These are phyloP conservation scores for Dexiosoma caninum DNA, from an alignment of 2,888 invertebrate genomes.

Conservation along the genomic window DNA sequence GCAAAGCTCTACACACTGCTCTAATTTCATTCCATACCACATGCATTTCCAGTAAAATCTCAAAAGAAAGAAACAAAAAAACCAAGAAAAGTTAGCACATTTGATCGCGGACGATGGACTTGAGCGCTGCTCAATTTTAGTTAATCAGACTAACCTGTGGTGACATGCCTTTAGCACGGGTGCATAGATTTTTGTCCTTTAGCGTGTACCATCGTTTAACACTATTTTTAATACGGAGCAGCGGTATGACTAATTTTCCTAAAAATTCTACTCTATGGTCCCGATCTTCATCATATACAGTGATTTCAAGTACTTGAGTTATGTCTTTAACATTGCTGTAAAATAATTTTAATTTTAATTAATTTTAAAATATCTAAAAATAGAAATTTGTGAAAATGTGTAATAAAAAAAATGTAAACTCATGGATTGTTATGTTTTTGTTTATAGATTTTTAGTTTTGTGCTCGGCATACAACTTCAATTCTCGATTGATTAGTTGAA, in stretches of 20 bases:
- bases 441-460: no score
- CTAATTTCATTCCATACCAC: slow-evolving; percentile 94
- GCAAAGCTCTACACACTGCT: slow-evolving; percentile 94
- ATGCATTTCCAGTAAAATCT: slow-evolving; percentile 92
- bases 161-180: slow-evolving; percentile 93
- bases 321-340: slow-evolving; percentile 94
- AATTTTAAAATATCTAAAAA: no score
- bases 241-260: slow-evolving; percentile 93
- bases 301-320: slow-evolving; percentile 94
- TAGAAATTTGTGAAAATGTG: no score
- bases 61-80: not conserved
- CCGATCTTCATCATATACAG: slow-evolving; percentile 98
- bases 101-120: no score
- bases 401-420: no score
- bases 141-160: slow-evolving; percentile 80
- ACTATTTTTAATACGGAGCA: slow-evolving; percentile 90
- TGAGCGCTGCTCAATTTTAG: no score
- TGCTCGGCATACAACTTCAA: no score
- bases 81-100: no score
- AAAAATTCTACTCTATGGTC: slow-evolving; percentile 99
- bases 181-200: slow-evolving; percentile 95
- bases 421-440: no score
- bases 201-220: slow-evolving; percentile 97
- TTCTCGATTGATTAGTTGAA: no score
- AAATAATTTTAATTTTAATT: not conserved